Evolutionary conservation across 2,797 vertebrate genomes (phyloP).

Genomic region (Vultur gryphus): DNA sequence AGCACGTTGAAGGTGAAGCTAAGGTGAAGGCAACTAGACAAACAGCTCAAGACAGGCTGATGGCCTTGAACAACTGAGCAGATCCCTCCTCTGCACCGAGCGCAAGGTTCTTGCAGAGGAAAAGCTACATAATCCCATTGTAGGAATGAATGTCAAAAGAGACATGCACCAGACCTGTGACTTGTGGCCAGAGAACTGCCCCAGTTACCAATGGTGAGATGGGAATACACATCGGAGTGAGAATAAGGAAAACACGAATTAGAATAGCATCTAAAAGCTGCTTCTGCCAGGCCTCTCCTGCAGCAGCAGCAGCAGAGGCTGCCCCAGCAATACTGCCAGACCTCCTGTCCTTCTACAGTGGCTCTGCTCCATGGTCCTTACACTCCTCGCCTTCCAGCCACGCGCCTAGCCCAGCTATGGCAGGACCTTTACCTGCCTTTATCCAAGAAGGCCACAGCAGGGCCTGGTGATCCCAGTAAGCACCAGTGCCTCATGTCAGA

Average conservation of each 20-base stretch:
- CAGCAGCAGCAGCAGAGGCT: background rate
- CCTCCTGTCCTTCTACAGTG: background rate
- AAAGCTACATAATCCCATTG: background rate
- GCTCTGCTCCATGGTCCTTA: background rate
- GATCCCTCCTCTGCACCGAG: background rate
- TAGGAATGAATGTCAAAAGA: background rate
- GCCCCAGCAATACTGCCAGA: background rate
- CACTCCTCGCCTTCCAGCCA: rapidly evolving
- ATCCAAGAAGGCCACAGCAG: background rate
- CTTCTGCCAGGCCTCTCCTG: background rate
- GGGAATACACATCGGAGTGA: background rate
- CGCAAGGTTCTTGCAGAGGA: background rate
- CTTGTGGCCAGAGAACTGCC: background rate
- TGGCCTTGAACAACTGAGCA: background rate
- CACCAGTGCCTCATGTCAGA: background rate
- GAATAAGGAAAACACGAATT: background rate
- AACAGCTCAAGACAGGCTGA: background rate
- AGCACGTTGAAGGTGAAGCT: background rate
- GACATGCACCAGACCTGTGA: background rate
- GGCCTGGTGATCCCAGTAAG: background rate
- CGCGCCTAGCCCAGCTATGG: background rate
- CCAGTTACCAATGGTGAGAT: background rate
- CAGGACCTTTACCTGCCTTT: background rate
- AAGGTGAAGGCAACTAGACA: background rate
- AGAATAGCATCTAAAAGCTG: background rate